Evolutionary conservation across 1,140 invertebrate species (phyloP), one percentile per base, ranked within the genome.

Genomic region (Zaprionus gabonicus): DNA sequence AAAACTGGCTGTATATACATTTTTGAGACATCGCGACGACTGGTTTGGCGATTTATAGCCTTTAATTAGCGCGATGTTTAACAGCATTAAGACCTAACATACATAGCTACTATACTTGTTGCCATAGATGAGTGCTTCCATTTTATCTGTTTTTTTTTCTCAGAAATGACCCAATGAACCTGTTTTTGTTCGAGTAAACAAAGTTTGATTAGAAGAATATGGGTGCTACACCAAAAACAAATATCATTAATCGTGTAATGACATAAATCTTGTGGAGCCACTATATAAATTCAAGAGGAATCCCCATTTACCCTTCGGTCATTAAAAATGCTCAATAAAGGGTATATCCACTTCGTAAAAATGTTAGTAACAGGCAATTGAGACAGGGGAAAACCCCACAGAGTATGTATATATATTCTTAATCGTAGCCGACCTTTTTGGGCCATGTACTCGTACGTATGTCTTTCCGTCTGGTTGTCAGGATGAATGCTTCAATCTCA

Each of bases 31-130:
- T 70, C 67, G 66, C 44, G 49, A 66, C 67, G 66, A 78, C 76
- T 76, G 76, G 76, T 78, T 78, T 78, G 55, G 72, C 56, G 67
- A 76, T 78, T 70, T 70, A 78, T 65, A 71, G 51, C 34, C 62
- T 60, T 53, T 78, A 78, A 78, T 78, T 78, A 78, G 65, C 49
- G 59, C 36, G 17, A 60, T 69, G 57, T 44, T 49, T 38, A 58
- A 36, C 17, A 68, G 20, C 53, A 71, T 57, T 44, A 63, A 38
- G 23, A 59, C 20, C 20, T 85, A 44, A 44, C 41, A 44, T 44
- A 6, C n/a, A 44, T 44, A 6, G n/a, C 41, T 17, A 17, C n/a
- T 46, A 53, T 78, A 81, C 67, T 78, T 78, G 51, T 23, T 66
- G 51, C 4, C 17, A 51, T 41, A 55, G 27, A 62, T 60, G 51